phyloP scores from a whole-genome alignment of 2,113 vertebrate species.

The Alethe castanea region DNA sequence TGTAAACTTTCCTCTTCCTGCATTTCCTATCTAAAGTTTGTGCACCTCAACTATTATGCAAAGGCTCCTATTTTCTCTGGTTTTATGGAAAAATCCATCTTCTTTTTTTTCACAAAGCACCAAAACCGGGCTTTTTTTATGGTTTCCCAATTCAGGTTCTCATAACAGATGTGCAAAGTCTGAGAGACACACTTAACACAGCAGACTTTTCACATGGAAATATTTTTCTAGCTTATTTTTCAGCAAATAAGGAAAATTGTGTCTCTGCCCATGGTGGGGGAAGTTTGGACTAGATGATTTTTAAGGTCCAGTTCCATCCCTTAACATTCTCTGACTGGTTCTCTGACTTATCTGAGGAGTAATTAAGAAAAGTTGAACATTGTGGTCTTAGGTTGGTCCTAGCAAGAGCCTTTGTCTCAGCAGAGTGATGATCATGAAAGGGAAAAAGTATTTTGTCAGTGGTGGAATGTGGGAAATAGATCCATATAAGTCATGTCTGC shows the following conservation, averaged over 20 bases:
- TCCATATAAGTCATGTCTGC: background rate
- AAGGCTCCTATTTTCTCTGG: background rate
- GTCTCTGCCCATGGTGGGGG: accelerated
- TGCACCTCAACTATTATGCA: background rate
- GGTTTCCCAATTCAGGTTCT: background rate
- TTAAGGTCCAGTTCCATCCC: background rate
- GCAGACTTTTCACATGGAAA: background rate
- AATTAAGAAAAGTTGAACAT: background rate
- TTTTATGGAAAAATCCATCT: background rate
- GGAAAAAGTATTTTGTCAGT: background rate
- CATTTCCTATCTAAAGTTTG: background rate
- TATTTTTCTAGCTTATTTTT: background rate
- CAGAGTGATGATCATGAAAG: no score
- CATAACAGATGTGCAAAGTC: background rate
- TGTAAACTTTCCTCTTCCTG: background rate
- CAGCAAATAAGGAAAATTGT: background rate
- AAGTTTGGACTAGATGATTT: background rate
- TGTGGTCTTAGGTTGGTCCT: background rate
- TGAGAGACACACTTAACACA: background rate
- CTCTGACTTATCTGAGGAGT: background rate
- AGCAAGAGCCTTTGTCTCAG: background rate
- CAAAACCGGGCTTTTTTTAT: background rate
- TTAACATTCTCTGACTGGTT: background rate
- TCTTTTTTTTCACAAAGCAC: background rate
- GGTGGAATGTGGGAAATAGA: background rate